phyloP scores from a whole-genome alignment of 2,797 vertebrate genomes.

The Pangasius krempfi region DNA sequence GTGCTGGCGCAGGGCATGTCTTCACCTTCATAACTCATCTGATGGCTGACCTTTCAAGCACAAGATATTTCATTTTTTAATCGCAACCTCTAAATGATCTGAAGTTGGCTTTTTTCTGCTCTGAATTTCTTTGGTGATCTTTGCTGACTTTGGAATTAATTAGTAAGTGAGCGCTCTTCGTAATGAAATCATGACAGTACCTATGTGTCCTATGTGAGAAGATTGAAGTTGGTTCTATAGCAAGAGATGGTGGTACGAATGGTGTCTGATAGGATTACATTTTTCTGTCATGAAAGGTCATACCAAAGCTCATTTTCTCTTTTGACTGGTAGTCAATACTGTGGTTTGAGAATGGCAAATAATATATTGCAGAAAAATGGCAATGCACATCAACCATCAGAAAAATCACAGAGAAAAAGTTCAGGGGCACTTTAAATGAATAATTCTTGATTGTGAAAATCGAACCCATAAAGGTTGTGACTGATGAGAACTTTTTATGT shows the following conservation, averaged over 20 bases:
- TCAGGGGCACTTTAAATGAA: slow-evolving; percentile 32
- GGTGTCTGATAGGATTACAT: slow-evolving; percentile 19
- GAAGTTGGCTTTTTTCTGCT: slow-evolving; percentile 4
- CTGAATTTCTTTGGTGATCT: slow-evolving; percentile 10
- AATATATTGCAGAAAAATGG: slow-evolving; percentile 33
- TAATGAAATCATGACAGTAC: slow-evolving; percentile 25
- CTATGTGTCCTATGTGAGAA: slow-evolving; percentile 9
- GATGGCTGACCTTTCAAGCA: slow-evolving; percentile 44
- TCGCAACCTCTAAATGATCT: slow-evolving; percentile 35
- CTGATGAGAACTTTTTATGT: slow-evolving; percentile 47
- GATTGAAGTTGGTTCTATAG: slow-evolving; percentile 26
- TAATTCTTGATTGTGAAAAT: slow-evolving; percentile 51
- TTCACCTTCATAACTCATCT: slow-evolving; percentile 38
- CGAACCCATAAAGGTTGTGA: slow-evolving; percentile 40
- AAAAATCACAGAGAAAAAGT: slow-evolving; percentile 20
- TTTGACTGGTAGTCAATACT: slow-evolving; percentile 48
- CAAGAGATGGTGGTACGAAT: slow-evolving; percentile 17
- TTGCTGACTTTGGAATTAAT: slow-evolving; percentile 38
- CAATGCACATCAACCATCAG: slow-evolving; percentile 34
- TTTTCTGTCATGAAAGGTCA: slow-evolving; percentile 41
- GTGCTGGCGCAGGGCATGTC: slow-evolving; percentile 8
- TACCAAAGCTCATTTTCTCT: slow-evolving; percentile 41
- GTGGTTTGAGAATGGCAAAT: slow-evolving; percentile 27
- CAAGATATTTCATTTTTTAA: slow-evolving; percentile 44
- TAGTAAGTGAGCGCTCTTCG: background rate